Base-by-base conservation (phyloP, 2,797 vertebrate species). In the Limosa lapponica region DNA sequence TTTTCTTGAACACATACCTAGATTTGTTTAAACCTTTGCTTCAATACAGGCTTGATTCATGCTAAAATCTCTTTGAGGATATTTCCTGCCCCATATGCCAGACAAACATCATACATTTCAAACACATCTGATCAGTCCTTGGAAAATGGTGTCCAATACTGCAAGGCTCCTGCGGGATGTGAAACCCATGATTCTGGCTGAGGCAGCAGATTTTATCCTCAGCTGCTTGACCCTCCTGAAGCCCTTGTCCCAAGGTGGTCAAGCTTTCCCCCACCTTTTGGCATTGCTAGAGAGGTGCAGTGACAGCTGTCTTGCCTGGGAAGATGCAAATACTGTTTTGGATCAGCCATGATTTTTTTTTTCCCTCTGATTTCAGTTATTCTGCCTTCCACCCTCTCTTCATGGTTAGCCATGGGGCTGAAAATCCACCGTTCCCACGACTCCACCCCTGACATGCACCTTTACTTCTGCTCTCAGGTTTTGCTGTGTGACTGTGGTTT, bases 21-120 rank as follows among this genome's bases (percentile, higher is more conserved):
- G 30, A 54, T 75, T 87, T 92, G 23, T 69, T 89, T 84, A 88
- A 89, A 88, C 12, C 28, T 64, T 72, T 91, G 34, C 36, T 95
- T 90, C 39, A 70, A 34, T 58, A 46, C 19, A 24, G 83, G 19
- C 34, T 58, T 81, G n/a, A 72, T 87, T 82, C 0, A 0, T 79
- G 39, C n/a, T 62, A 39, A 66, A 82, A 64, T 3, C 10, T 43
- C 69, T 82, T 80, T 55, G 81, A 59, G 41, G 37, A 16, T 67
- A 14, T 59, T 80, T 64, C n/a, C 2, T 6, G 19, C 8, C 16
- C 32, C 0, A 0, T 18, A 8, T 55, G 37, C 65, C 54, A 78
- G 48, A 78, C 17, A 67, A 91, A 66, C 4, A 1, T 14, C 57
- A 20, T 32, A n/a, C 3, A 8, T 67, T 83, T 71, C 46, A 61